These are phyloP conservation scores for Megalops atlanticus DNA, from an alignment of 2,113 vertebrate genomes.

Conservation along the genomic window DNA sequence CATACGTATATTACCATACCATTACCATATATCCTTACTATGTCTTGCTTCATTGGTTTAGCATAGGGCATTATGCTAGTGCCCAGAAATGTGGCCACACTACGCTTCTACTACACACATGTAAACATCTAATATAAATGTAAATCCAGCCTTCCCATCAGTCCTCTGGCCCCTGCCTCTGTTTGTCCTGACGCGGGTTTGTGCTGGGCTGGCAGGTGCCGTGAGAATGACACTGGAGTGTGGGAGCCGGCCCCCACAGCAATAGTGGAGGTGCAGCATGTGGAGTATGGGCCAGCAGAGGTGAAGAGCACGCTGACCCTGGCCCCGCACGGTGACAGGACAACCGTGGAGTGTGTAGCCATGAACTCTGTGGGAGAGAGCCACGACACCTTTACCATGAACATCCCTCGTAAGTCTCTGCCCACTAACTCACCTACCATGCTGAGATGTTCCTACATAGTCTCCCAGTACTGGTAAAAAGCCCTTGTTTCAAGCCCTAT, in stretches of 20 bases:
- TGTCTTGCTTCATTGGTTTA: too few relatives aligned
- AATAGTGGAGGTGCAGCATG: slow-evolving; percentile 7
- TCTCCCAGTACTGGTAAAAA: too few relatives aligned
- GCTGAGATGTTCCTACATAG: too few relatives aligned
- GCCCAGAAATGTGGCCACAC: too few relatives aligned
- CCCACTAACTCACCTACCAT: not conserved
- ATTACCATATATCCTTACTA: not conserved
- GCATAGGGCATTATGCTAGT: too few relatives aligned
- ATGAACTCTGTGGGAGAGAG: slow-evolving; percentile 66
- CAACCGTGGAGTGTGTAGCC: slow-evolving; percentile 76
- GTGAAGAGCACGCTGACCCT: slow-evolving; percentile 59
- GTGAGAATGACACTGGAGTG: slow-evolving; percentile 4
- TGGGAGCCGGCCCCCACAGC: slow-evolving; percentile 9
- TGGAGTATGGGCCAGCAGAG: slow-evolving; percentile 58
- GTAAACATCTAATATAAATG: too few relatives aligned
- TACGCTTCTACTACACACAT: too few relatives aligned
- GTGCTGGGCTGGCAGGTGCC: slow-evolving; percentile 65
- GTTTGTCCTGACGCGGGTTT: not conserved
- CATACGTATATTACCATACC: too few relatives aligned
- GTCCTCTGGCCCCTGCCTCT: too few relatives aligned
- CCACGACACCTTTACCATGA: slow-evolving; percentile 33
- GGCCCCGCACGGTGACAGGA: slow-evolving; percentile 50
- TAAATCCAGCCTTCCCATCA: too few relatives aligned
- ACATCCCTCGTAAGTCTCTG: slow-evolving; percentile 13
- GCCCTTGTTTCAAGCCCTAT: too few relatives aligned